Percentiles rank a stretch among this genome's conserved stretches.
Conservation (phyloP, 2,113 vertebrate species). For the Rhinopithecus roxellana region DNA sequence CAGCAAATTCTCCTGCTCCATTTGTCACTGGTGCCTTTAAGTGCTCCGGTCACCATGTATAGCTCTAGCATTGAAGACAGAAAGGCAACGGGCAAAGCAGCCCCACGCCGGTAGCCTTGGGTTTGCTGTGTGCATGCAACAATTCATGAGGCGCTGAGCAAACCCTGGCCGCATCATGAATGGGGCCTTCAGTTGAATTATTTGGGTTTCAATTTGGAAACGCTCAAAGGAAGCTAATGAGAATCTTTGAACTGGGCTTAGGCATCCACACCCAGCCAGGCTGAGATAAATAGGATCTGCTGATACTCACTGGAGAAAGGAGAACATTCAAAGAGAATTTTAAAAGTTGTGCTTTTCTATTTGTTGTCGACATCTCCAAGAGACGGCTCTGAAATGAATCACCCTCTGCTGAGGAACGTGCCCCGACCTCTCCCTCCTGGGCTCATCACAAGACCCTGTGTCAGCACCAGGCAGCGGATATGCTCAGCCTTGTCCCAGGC, state of each 20-base stretch:
- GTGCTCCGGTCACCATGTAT: accelerated
- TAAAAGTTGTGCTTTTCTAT: conserved; percentile 1
- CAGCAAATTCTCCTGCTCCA: not conserved
- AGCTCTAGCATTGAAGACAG: accelerated
- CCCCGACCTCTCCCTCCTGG: conserved; percentile 33
- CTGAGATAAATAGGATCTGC: not conserved
- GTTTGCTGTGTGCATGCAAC: not conserved
- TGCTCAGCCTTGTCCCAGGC: conserved; percentile 43
- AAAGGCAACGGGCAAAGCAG: accelerated
- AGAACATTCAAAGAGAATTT: not conserved
- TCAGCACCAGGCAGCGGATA: not conserved
- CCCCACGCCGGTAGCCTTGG: not conserved
- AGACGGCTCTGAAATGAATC: conserved; percentile 51
- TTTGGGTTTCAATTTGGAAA: conserved; percentile 54
- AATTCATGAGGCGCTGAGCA: not conserved
- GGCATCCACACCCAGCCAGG: not conserved
- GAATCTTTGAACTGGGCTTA: not conserved
- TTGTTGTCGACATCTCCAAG: conserved; percentile 73
- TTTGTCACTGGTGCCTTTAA: accelerated
- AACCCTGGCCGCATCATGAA: too few species aligned
- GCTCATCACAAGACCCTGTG: not conserved
- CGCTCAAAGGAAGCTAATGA: not conserved
- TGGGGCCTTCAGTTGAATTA: not conserved
- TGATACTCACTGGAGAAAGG: not conserved
- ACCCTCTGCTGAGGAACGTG: not conserved